These are phyloP conservation scores for Xanthorhoe spadicearia DNA, from an alignment of 2,888 invertebrate species.

Conservation along the genomic window DNA sequence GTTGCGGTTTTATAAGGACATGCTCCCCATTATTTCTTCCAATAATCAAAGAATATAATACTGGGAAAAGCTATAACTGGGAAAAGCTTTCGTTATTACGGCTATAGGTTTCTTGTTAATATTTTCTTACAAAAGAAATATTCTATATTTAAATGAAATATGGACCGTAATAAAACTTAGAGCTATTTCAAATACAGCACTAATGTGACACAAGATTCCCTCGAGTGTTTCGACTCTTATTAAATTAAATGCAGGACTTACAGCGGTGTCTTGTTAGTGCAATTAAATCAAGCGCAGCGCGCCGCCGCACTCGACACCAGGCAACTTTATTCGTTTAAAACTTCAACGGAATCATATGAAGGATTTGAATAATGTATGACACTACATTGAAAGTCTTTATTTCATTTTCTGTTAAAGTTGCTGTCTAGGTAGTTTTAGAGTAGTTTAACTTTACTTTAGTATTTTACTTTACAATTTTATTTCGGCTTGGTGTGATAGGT, in stretches of 20 bases:
- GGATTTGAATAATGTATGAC: conserved; percentile 43
- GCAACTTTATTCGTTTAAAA: conserved; percentile 55
- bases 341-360: conserved; percentile 41
- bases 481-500: neutral
- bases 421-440: neutral
- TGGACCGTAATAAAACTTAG: neutral
- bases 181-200: conserved; percentile 3
- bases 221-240: conserved; percentile 53
- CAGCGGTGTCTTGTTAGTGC: conserved; percentile 64
- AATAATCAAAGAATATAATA: neutral
- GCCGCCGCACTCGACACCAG: conserved; percentile 45
- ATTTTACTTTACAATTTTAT: neutral
- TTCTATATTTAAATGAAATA: neutral
- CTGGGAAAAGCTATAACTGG: neutral
- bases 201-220: conserved; percentile 39
- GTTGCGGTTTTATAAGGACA: neutral
- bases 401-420: neutral
- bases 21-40: neutral
- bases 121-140: neutral
- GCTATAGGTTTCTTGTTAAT: neutral
- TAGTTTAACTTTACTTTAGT: neutral
- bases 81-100: neutral
- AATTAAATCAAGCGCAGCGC: conserved; percentile 61
- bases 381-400: conserved; percentile 19
- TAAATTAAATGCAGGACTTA: conserved; percentile 64